Conservation (phyloP, 2,888 invertebrate species). For the Amphipoea lucens region DNA sequence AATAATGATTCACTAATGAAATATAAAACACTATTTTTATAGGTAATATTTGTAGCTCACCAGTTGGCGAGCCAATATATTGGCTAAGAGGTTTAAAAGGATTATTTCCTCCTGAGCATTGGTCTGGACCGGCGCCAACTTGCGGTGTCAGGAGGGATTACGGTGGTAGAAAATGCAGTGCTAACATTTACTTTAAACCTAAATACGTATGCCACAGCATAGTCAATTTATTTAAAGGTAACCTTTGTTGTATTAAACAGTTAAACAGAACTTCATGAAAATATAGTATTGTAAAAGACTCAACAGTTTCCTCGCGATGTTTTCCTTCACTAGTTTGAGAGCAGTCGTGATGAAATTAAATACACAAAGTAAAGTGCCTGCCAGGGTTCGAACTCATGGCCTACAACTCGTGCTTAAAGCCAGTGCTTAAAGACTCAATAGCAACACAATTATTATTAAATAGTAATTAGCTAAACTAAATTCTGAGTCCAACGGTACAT, state of each 20-base stretch:
- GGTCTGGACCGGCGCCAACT: constrained; percentile 28
- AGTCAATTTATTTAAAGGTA: not conserved
- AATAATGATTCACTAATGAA: not conserved
- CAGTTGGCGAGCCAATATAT: constrained; percentile 11
- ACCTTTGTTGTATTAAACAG: not conserved
- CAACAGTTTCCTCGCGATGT: not conserved
- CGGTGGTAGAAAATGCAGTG: constrained; percentile 8
- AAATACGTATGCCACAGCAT: not conserved
- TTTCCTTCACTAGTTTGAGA: too few relatives aligned
- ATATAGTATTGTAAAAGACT: not conserved
- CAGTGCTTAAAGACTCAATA: not conserved
- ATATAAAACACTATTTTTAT: not conserved
- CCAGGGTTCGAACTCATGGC: too few relatives aligned
- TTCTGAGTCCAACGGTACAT: not conserved
- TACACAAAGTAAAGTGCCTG: too few relatives aligned
- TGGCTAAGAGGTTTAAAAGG: constrained; percentile 18
- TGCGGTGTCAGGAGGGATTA: not conserved
- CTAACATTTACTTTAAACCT: constrained; percentile 8
- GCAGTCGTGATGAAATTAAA: too few relatives aligned
- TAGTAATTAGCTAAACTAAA: not conserved
- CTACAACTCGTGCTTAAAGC: too few relatives aligned
- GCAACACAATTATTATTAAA: not conserved
- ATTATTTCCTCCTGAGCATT: constrained; percentile 28
- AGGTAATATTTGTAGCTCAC: not conserved
- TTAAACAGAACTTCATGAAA: not conserved